These are phyloP conservation scores for Trachelipus rathkii DNA, from an alignment of 1,140 invertebrate species.

Conservation along the genomic window DNA sequence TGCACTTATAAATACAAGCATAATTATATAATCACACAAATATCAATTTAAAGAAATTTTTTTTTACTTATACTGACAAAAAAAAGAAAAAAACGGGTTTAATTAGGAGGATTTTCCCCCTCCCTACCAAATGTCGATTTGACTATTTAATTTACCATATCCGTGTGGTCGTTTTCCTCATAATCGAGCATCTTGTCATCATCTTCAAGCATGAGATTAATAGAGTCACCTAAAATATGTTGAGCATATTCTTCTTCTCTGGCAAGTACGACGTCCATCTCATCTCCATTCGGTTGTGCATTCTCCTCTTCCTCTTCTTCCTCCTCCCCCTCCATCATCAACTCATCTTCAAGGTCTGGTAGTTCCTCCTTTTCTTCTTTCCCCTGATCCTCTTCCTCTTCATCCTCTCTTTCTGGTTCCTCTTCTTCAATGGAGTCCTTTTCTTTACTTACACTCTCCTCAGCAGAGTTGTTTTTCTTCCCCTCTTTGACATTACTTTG, in stretches of 20 bases:
- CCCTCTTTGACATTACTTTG: no score
- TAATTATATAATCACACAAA: no score
- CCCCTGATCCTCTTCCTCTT: background rate
- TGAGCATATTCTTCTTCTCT: constrained; percentile 31
- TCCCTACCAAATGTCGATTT: background rate
- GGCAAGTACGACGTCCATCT: constrained; percentile 44
- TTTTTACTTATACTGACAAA: no score
- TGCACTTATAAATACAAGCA: no score
- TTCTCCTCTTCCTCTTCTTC: constrained; percentile 13
- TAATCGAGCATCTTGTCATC: constrained; percentile 44
- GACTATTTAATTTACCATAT: constrained; percentile 22
- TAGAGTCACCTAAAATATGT: constrained; percentile 43
- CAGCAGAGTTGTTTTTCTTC: no score
- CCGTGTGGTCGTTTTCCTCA: constrained; percentile 33
- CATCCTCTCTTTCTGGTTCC: no score
- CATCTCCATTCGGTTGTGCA: constrained; percentile 55
- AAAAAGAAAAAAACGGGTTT: no score
- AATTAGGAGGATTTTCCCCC: no score
- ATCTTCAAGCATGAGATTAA: constrained; percentile 45
- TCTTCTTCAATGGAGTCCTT: background rate
- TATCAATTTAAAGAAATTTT: no score
- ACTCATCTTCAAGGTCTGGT: background rate
- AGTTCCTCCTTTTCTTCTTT: background rate
- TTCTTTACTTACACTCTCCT: no score
- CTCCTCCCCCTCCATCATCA: background rate